A percentile compares a stretch with the other conserved stretches of the same genome.
Evolutionary conservation across 2,888 invertebrate species (phyloP).

Genomic region (Drepanosiphum platanoidis): DNA sequence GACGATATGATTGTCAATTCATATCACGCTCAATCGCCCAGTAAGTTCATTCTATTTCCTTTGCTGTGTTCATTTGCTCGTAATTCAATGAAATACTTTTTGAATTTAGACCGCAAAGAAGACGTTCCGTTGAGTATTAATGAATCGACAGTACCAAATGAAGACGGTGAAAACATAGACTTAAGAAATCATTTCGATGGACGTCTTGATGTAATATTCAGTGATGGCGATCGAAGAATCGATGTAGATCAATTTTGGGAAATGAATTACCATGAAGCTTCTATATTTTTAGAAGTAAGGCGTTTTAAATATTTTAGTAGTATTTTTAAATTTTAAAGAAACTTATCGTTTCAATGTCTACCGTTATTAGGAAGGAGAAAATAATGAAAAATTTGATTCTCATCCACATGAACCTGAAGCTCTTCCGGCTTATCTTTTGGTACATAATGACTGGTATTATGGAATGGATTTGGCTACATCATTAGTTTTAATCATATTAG

Average conservation of each 20-base stretch:
- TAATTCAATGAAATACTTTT: not conserved
- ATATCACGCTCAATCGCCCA: conserved; percentile 56
- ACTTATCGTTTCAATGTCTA: conserved; percentile 65
- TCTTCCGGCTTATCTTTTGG: conserved; percentile 85
- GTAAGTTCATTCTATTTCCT: conserved; percentile 2
- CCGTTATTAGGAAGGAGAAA: conserved; percentile 79
- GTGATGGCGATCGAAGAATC: conserved; percentile 60
- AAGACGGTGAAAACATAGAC: conserved; percentile 58
- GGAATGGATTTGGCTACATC: conserved; percentile 82
- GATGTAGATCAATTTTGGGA: conserved; percentile 72
- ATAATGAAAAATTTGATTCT: conserved; percentile 90
- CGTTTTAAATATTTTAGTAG: not conserved
- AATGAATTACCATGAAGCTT: conserved; percentile 90
- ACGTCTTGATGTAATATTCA: conserved; percentile 53
- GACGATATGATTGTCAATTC: conserved; percentile 50
- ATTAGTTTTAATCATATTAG: conserved; percentile 77
- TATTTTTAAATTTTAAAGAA: not conserved
- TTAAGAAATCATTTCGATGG: conserved; percentile 56
- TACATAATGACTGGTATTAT: conserved; percentile 89
- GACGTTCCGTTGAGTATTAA: conserved; percentile 38
- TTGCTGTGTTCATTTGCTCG: not conserved
- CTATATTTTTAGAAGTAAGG: conserved; percentile 83
- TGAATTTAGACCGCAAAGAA: conserved; percentile 26
- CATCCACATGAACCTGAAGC: conserved; percentile 85
- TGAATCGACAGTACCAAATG: conserved; percentile 35